Base-by-base conservation (phyloP, 2,797 vertebrate species). In the Xyrichtys novacula region DNA sequence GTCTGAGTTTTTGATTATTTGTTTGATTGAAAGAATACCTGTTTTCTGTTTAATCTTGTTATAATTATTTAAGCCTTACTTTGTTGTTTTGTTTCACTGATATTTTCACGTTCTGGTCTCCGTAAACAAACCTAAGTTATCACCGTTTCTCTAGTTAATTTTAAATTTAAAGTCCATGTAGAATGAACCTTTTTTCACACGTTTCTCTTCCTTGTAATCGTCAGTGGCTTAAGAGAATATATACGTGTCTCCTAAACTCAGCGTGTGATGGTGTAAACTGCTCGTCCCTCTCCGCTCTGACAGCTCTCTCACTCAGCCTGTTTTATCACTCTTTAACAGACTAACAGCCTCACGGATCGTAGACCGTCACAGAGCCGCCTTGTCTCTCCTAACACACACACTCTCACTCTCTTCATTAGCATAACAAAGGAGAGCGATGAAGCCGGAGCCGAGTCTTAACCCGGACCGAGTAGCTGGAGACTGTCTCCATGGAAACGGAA, bases 401-500 rank as follows among this genome's bases (percentile, higher is more conserved):
- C 29, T 22, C 31, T 46, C 56, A 47, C 48, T 54, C 49, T 20
- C 2, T 28, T 32, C 65, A 84, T 89, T 85, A 79, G 67, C 85
- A 88, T 70, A 8, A 89, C 79, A 88, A 76, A 6, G 42, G 56
- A 55, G 22, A 40, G 66, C 56, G 75, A 77, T 78, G 65, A 76
- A 50, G 53, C 64, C 16, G 43, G 46, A 23, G 52, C 32, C 38
- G 0, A 8, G 68, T 46, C 50, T 68, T 57, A 52, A 15, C 44
- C n/a, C 19, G 19, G 43, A 61, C 44, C 5, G 40, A 56, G 70
- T 23, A 58, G 7, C 56, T 64, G 71, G 87, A 88, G 78, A 87
- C 83, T 20, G 91, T 90, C 75, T 16, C 88, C 86, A 79, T 62
- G 84, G 78, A 50, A 72, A 90, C 42, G 0, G 52, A 40, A 3